Evolutionary conservation across 1,140 invertebrate genomes (phyloP), one percentile per base, ranked within the genome.

Genomic region (Psilanteris sp.): DNA sequence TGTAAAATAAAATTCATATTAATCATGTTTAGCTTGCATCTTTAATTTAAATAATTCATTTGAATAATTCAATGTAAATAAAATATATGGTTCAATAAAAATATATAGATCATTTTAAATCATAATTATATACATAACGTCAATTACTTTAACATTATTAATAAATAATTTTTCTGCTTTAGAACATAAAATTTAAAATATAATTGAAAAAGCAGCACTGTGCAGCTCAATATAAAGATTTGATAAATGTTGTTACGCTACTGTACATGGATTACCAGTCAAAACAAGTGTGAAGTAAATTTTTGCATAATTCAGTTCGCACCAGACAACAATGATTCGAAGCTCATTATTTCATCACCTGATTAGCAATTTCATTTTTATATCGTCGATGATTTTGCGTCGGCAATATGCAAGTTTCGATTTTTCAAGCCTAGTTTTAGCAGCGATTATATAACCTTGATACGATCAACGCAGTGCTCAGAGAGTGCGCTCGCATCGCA

Each of bases 381-480:
- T 14, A 29, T 29, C 41, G 24, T 1, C 9, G 2, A 24, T 11
- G n/a, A n/a, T n/a, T n/a, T n/a, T n/a, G n/a, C n/a, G n/a, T 41
- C 22, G 24, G 34, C 27, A 7, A 41, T 34, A 43, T 34, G 27
- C 24, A 57, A 55, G 41, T 32, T 62, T 64, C 43, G 37, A 72
- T 57, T 72, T 72, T 64, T 64, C 68, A 57, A 62, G 52, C 52
- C 52, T 59, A 52, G 32, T 64, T 61, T 64, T 54, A 46, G 46
- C 26, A 8, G 37, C 34, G 36, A 67, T 77, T 77, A 71, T 44
- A 18, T 71, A 77, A 77, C 73, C 73, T 77, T 77, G 66, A 71
- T 77, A 71, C 54, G 61, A 71, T 77, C 71, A 77, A 67, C 43
- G 59, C 54, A 36, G 7, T 14, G 29, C 34, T 24, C 34, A 29